Percentiles rank a stretch among this genome's conserved stretches.
Evolutionary conservation across 2,113 vertebrate genomes (phyloP).

Genomic region (Nannospalax galili): DNA sequence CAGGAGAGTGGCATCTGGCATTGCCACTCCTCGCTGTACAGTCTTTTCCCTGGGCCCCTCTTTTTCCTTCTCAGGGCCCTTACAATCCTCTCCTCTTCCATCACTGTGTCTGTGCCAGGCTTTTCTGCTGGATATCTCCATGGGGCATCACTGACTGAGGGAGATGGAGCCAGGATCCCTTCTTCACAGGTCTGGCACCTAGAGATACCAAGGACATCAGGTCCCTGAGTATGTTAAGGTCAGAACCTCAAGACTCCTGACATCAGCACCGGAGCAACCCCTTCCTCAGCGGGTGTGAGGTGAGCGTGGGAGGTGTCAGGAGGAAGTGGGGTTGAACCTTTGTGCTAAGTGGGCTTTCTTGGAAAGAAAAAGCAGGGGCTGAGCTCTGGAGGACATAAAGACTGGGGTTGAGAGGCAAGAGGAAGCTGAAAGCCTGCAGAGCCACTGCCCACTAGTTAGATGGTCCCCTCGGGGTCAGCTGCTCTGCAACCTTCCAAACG

Average conservation of each 20-base stretch:
- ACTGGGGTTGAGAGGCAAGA: too few relatives aligned
- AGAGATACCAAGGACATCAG: not conserved
- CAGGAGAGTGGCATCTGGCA: not conserved
- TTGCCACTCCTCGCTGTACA: not conserved
- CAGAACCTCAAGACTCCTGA: not conserved
- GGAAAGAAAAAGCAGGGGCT: not conserved
- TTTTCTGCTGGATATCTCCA: not conserved
- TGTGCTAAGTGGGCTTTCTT: not conserved
- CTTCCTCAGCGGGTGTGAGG: not conserved
- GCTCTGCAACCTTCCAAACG: not conserved
- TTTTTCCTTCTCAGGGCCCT: not conserved
- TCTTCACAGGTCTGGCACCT: too few relatives aligned
- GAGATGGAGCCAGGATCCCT: rapidly evolving
- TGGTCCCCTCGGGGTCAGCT: not conserved
- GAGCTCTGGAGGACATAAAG: rapidly evolving
- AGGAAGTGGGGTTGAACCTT: not conserved
- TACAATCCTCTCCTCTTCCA: not conserved
- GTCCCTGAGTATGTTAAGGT: not conserved
- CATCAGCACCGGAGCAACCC: rapidly evolving
- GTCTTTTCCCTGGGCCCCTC: not conserved
- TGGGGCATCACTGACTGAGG: rapidly evolving
- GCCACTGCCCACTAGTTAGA: not conserved
- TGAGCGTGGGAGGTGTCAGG: not conserved
- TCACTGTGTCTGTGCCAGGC: not conserved
- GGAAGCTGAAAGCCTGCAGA: not conserved